These are phyloP conservation scores for Peromyscus melanophrys DNA, from an alignment of 2,797 vertebrate species.

Conservation along the genomic window DNA sequence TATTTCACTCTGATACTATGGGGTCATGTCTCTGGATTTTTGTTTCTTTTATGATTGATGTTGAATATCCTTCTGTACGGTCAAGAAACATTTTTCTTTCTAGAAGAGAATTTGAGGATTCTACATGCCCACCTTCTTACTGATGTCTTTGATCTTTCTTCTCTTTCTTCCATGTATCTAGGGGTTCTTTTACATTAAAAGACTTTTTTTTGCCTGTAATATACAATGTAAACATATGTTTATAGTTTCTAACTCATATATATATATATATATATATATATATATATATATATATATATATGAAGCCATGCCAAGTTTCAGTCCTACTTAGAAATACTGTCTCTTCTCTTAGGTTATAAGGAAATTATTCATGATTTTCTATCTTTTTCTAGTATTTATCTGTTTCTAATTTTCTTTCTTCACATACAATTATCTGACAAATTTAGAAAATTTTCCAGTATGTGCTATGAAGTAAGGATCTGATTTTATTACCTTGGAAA, in stretches of 20 bases:
- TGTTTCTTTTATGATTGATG: background rate
- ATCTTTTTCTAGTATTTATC: background rate
- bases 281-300: background rate
- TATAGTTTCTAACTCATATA: background rate
- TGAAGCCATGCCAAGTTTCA: background rate
- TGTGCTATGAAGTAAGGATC: constrained; percentile 6
- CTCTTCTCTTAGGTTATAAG: background rate
- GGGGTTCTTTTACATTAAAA: background rate
- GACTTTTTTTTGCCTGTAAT: background rate
- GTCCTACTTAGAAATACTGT: constrained; percentile 18
- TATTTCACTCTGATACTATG: background rate
- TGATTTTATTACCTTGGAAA: constrained; percentile 56
- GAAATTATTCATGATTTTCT: background rate
- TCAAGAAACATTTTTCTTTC: background rate
- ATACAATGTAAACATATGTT: constrained; percentile 2
- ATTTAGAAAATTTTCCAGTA: background rate
- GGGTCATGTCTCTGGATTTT: background rate
- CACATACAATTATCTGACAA: background rate
- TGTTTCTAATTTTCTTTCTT: constrained; percentile 21
- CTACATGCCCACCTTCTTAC: background rate
- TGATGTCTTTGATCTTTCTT: background rate
- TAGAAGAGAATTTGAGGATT: background rate
- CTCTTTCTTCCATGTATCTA: constrained; percentile 28
- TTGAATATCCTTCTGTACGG: background rate
- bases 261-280: background rate